Evolutionary conservation across 1,140 invertebrate species (phyloP), one percentile per base, ranked within the genome.

Genomic region (Drosophila equinoxialis): DNA sequence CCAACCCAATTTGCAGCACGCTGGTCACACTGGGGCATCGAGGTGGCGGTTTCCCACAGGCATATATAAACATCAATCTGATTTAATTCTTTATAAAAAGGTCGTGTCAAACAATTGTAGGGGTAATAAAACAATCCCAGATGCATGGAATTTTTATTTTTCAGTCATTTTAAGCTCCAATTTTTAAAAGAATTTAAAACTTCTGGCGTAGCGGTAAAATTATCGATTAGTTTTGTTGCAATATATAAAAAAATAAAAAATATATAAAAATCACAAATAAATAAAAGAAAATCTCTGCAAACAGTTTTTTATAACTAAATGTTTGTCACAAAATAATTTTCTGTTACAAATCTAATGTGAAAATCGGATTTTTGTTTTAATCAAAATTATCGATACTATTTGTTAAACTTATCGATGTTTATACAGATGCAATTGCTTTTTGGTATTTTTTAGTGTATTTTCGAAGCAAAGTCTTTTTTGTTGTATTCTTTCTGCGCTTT

Each of bases 401-500:
- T 2, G 11, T 23, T 11, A 17, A 2, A 51, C 1, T 10, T 6
- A 23, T 23, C 45, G 20, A 51, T 51, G 8, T 8, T 20, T 11
- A 11, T 4, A 23, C 20, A 48, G 8, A 7, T 51, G 8, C 8
- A 20, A 23, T 23, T 51, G 3, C 0, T 23, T 23, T 23, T 23
- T 51, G 45, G 45, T 51, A 51, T 51, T 51, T 51, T 51, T 51
- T 51, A 51, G 45, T 20, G 8, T 23, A 23, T 51, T 51, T 51
- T 51, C 45, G 45, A 10, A 51, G 45, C 45, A 51, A 23, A 51
- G 45, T 51, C 45, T 51, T 51, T 51, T 51, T 51, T 51, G 45
- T 51, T 51, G 45, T 51, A 51, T 51, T 51, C 45, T 51, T 51
- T 17, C 57, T 59, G 57, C 57, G 57, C 33, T 59, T 59, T 51